Evolutionary conservation across 2,797 vertebrate genomes (phyloP).

Genomic region (Lepidocolaptes lacrymiger): DNA sequence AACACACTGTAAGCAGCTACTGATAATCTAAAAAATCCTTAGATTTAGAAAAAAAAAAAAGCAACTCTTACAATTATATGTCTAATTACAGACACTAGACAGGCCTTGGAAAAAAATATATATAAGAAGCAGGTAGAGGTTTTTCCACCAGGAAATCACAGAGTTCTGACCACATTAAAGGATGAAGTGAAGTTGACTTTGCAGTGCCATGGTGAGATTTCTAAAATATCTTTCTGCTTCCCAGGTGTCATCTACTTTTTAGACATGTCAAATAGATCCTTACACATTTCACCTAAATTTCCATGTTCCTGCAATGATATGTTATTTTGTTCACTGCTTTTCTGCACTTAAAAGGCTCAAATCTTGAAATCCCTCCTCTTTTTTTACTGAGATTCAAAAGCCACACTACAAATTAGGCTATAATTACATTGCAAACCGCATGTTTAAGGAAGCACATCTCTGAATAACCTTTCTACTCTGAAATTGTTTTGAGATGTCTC

Average conservation of each 20-base stretch:
- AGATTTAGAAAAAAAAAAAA: background rate
- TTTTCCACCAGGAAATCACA: background rate
- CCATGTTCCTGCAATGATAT: background rate
- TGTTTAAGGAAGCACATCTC: constrained; percentile 34
- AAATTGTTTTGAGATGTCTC: constrained; percentile 59
- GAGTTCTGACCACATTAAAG: background rate
- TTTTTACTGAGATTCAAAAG: background rate
- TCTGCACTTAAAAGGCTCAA: background rate
- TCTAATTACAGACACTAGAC: background rate
- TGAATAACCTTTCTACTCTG: constrained; percentile 38
- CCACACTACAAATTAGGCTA: constrained; percentile 5
- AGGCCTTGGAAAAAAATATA: background rate
- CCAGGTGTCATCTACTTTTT: background rate
- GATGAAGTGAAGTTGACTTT: background rate
- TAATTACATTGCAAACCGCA: constrained; percentile 32
- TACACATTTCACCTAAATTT: background rate
- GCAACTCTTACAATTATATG: background rate
- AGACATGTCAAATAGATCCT: background rate
- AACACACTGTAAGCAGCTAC: background rate
- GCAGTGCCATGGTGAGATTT: background rate
- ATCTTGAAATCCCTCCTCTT: background rate
- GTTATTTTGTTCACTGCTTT: constrained; percentile 1
- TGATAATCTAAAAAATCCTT: background rate
- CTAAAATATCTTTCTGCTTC: background rate
- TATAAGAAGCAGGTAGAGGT: background rate